A percentile compares a stretch with the other conserved stretches of the same genome.
phyloP scores from a whole-genome alignment of 2,888 invertebrate species.

The Eupithecia dodoneata region DNA sequence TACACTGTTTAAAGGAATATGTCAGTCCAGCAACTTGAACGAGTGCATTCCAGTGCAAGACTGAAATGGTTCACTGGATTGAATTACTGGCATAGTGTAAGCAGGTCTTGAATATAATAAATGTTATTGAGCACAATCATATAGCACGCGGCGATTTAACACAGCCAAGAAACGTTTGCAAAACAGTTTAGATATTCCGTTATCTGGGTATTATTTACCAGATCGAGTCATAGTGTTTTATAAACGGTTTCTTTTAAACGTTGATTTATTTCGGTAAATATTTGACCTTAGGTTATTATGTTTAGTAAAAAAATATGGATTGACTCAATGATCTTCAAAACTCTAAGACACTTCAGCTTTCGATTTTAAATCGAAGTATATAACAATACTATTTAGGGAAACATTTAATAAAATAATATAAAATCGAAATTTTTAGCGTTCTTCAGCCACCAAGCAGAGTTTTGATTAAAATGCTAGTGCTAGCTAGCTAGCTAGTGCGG shows the following conservation, averaged over 20 bases:
- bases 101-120: slow-evolving; percentile 60
- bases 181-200: slow-evolving; percentile 21
- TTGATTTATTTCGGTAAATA: background rate
- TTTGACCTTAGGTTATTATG: background rate
- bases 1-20: background rate
- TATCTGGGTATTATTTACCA: slow-evolving; percentile 10
- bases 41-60: background rate
- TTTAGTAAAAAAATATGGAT: background rate
- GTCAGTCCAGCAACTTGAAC: background rate
- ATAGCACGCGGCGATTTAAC: slow-evolving; percentile 61
- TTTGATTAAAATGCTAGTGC: too few relatives aligned
- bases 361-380: too few relatives aligned
- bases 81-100: background rate
- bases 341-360: background rate
- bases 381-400: too few relatives aligned
- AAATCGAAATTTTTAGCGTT: too few relatives aligned
- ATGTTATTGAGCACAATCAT: slow-evolving; percentile 71
- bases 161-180: slow-evolving; percentile 26
- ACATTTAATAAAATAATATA: too few relatives aligned
- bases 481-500: too few relatives aligned
- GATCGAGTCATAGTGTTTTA: background rate
- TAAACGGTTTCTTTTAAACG: background rate
- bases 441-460: too few relatives aligned
- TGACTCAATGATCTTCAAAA: background rate
- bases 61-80: background rate